Base-by-base conservation (phyloP, 2,797 vertebrate species). In the Sebastes reedi region DNA sequence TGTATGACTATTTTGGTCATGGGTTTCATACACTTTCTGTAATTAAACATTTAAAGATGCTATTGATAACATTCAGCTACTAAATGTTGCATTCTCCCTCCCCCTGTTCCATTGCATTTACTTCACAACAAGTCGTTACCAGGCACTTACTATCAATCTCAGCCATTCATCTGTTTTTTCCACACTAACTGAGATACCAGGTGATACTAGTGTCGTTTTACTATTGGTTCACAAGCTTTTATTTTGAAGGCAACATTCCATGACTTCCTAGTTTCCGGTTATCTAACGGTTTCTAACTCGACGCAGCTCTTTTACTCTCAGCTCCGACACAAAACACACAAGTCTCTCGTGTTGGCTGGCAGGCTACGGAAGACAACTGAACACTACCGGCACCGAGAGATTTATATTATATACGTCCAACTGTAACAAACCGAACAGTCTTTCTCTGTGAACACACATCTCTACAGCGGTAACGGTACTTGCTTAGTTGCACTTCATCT, bases 321-420 rank as follows among this genome's bases (percentile, higher is more conserved):
- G 79, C 84, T 62, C 76, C 52, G 76, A 84, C 80, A 39, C 36
- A 39, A 39, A 75, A 22, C 86, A 83, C 86, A 88, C 1, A 89
- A 93, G 87, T 93, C 84, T 85, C 56, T 80, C 36, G 78, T 70
- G 85, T 81, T 42, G 73, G 42, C 85, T 87, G 79, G 50, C 67
- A 68, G 77, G 83, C 80, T 82, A 59, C 92, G 87, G 91, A 89
- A 90, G 89, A 88, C 79, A 83, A 58, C 87, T 52, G 88, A 85
- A 27, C 83, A 54, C 20, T 1, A 39, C 59, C 69, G 36, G 13
- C 1, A 61, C 56, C 60, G 78, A 79, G 78, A 76, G 61, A 10
- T 39, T 22, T 22, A 55, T 67, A 67, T 34, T 22, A 34, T 39
- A 39, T 39, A 60, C 60, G 39, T 27, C 36, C 77, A 58, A 39